A percentile compares a stretch with the other conserved stretches of the same genome.
Conservation (phyloP, 1,140 invertebrate species). For the Trinorchestia longiramus region DNA sequence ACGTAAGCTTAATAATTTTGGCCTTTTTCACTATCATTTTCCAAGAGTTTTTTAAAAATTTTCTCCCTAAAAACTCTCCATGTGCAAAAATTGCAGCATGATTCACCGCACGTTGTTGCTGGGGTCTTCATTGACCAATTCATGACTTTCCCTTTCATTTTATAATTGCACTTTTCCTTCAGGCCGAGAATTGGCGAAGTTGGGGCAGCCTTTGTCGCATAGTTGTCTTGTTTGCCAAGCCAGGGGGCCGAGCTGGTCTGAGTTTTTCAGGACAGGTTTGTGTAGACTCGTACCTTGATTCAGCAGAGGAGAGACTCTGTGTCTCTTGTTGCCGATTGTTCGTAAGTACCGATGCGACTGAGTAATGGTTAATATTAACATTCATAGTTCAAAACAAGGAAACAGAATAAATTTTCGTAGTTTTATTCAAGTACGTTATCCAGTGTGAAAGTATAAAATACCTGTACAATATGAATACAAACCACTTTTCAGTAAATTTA, state of each 20-base stretch:
- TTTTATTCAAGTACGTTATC: too few species aligned
- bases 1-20: background rate
- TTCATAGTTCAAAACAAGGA: too few species aligned
- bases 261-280: background rate
- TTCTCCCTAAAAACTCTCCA: background rate
- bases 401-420: too few species aligned
- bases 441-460: too few species aligned
- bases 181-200: background rate
- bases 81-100: background rate
- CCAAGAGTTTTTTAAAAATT: background rate
- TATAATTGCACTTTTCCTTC: background rate
- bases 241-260: background rate
- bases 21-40: background rate
- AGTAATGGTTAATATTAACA: too few species aligned
- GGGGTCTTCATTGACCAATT: background rate
- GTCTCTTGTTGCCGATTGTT: too few species aligned
- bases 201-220: background rate
- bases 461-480: too few species aligned
- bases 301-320: background rate
- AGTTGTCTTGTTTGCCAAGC: background rate
- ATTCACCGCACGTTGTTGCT: background rate
- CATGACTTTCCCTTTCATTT: slow-evolving; percentile 1
- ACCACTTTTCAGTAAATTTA: too few species aligned
- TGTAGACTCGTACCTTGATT: too few species aligned
- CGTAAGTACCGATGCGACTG: too few species aligned